Evolutionary conservation across 2,888 invertebrate species (phyloP).

Genomic region (Cerastoderma edule): DNA sequence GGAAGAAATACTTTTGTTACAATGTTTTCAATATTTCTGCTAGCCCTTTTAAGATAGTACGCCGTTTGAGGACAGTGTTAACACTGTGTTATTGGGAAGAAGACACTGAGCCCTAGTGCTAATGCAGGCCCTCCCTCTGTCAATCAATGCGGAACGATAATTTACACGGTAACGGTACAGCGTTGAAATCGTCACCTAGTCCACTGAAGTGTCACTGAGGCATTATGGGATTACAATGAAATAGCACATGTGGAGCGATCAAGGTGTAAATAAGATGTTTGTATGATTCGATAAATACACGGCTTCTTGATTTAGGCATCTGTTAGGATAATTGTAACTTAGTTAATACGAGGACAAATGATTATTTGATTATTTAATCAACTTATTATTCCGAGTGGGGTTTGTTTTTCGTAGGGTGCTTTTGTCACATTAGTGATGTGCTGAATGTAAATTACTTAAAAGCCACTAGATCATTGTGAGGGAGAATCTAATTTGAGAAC

Average conservation of each 20-base stretch:
- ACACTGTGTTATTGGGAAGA: conserved; percentile 26
- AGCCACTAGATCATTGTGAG: conserved; percentile 19
- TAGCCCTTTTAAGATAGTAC: too few relatives aligned
- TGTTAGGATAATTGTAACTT: neutral
- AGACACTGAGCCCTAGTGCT: conserved; percentile 15
- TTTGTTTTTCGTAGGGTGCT: conserved; percentile 14
- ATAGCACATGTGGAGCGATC: conserved; percentile 9
- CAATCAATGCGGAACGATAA: conserved; percentile 22
- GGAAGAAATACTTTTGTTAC: too few relatives aligned
- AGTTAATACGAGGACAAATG: conserved; percentile 1
- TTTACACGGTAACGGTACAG: conserved; percentile 21
- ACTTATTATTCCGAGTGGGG: neutral
- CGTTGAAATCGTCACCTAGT: conserved; percentile 21
- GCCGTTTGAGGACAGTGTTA: too few relatives aligned
- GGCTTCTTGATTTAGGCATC: conserved; percentile 19
- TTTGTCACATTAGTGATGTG: neutral
- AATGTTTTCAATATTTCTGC: too few relatives aligned
- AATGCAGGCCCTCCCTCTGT: conserved; percentile 24
- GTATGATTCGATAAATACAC: conserved; percentile 34
- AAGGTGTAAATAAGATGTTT: conserved; percentile 39
- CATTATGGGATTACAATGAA: conserved; percentile 27
- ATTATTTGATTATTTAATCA: conserved; percentile 24
- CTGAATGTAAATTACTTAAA: conserved; percentile 14
- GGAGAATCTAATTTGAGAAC: too few relatives aligned
- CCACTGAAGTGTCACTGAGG: conserved; percentile 23